Conservation (phyloP, 2,797 vertebrate species). For the Sitta carolinensis region DNA sequence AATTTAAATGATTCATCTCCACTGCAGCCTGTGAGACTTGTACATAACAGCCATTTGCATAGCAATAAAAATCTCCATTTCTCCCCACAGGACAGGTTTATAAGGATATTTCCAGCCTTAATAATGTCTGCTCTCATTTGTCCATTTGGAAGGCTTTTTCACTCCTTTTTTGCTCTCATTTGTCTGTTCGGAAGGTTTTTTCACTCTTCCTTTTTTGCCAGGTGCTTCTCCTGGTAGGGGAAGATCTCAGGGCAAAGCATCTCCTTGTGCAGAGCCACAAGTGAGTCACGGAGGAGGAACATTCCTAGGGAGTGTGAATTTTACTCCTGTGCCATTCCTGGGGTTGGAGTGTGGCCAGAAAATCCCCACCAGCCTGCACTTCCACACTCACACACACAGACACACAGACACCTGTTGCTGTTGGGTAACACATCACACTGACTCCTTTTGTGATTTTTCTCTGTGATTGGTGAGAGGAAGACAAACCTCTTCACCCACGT, state of each 20-base stretch:
- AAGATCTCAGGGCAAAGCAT: neutral
- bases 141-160: neutral
- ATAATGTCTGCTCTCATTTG: neutral
- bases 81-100: neutral
- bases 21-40: neutral
- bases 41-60: neutral
- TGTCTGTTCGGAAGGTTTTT: neutral
- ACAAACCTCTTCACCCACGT: too few relatives aligned
- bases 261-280: neutral
- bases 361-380: neutral
- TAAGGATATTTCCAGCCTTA: neutral
- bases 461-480: too few relatives aligned
- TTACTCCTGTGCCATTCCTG: neutral
- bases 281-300: neutral
- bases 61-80: constrained; percentile 17
- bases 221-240: neutral
- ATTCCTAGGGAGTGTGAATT: neutral
- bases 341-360: neutral
- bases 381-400: neutral
- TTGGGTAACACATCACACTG: too few relatives aligned
- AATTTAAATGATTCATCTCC: constrained; percentile 43
- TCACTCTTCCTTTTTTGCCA: neutral
- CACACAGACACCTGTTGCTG: too few relatives aligned
- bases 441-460: too few relatives aligned
- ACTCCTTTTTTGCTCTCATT: neutral